Conservation (phyloP, 2,888 invertebrate species). For the Cephalotes varians region DNA sequence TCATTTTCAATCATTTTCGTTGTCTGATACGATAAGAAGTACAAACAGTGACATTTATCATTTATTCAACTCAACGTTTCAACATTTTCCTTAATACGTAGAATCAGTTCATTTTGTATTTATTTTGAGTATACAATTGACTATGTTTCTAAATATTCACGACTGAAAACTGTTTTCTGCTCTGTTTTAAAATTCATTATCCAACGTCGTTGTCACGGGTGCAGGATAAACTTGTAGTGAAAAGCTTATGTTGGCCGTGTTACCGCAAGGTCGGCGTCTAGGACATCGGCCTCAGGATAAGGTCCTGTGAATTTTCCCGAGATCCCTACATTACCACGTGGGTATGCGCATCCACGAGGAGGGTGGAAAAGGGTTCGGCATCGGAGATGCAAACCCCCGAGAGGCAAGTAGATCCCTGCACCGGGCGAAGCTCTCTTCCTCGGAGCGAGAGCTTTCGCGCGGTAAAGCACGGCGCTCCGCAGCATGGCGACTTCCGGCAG, state of each 20-base stretch:
- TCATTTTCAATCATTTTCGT: not conserved
- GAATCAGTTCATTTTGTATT: not conserved
- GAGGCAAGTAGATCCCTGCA: conserved; percentile 72
- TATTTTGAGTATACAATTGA: not conserved
- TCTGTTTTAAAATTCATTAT: conserved; percentile 2
- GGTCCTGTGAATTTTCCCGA: conserved; percentile 15
- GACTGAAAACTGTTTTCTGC: not conserved
- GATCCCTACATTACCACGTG: conserved; percentile 74
- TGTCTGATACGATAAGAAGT: not conserved
- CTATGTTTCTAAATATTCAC: not conserved
- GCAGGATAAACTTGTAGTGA: conserved; percentile 19
- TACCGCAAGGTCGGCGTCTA: conserved; percentile 20
- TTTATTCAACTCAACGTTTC: not conserved
- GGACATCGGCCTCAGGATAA: conserved; percentile 59
- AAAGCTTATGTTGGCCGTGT: conserved; percentile 10
- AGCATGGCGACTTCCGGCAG: conserved; percentile 81
- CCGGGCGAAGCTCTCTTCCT: conserved; percentile 48
- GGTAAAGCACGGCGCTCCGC: conserved; percentile 79
- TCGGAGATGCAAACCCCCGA: conserved; percentile 59
- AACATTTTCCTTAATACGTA: too few species aligned
- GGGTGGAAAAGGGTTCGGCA: conserved; percentile 13
- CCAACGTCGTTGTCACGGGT: not conserved
- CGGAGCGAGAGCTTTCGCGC: conserved; percentile 66
- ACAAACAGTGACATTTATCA: not conserved
- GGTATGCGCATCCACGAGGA: conserved; percentile 30